Base-by-base conservation (phyloP, 2,888 invertebrate genomes). In the Dynastes maya region DNA sequence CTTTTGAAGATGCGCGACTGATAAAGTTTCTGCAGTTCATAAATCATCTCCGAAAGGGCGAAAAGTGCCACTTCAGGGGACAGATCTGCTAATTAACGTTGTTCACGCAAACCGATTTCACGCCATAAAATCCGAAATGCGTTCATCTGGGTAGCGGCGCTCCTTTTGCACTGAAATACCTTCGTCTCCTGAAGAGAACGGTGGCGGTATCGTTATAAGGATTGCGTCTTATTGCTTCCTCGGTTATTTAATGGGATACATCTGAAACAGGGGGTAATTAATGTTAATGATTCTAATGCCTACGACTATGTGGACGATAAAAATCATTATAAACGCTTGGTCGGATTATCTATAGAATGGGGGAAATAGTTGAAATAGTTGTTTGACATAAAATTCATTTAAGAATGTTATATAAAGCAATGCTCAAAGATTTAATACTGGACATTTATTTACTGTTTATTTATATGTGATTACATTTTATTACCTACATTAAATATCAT, bases 31-130 rank as follows among this genome's bases (percentile, higher is more conserved):
- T 51, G 40, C 58, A 72, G 72, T 40, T 72, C 72, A 72, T 72
- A 72, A 72, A 72, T 72, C 72, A 72, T 58, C 16, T 58, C 58
- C 40, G 58, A 58, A 16, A 72, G 72, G 55, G 55, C 58, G 72
- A 72, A 72, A 58, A 72, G 58, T 72, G 72, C 72, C 72, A 72
- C 37, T 37, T 58, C 40, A 16, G 11, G 76, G 67, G 67, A 65
- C 65, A 68, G 70, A 86, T 85, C 85, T 84, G 84, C 82, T 86
- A 85, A 86, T 86, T 85, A 86, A 85, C 82, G 80, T 78, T 82
- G 83, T 84, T 85, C 85, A 83, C 85, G 84, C 85, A 81, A 82
- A 80, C 83, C 80, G 84, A 85, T 85, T 85, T 85, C 84, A 86
- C 82, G 85, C 81, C 81, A 70, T 79, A 81, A 80, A 79, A 80